Evolutionary conservation across 2,797 vertebrate species (phyloP), one percentile per base, ranked within the genome.

Genomic region (Poecilia velifera): DNA sequence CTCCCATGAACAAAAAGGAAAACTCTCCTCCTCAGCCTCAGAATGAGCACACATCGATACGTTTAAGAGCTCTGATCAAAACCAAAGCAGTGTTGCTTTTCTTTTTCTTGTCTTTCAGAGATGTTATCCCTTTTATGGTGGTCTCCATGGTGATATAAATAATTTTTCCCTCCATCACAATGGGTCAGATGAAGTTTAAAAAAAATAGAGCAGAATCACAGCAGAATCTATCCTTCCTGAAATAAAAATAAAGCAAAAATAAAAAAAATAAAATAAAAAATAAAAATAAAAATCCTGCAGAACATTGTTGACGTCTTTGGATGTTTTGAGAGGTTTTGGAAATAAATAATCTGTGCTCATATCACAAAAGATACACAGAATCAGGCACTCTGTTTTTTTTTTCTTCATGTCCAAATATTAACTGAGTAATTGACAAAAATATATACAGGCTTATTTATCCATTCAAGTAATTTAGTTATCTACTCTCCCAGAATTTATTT

Each of bases 111-210:
- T 84, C 62, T 87, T 88, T 87, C 43, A 74, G 71, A 74, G 53
- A 78, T 51, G 83, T 86, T 88, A 49, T 80, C 59, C 28, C 73
- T 9, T 6, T 45, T 46, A 57, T 84, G 88, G 85, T 76, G 91
- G 91, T 94, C 94, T 89, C 88, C 89, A 92, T 91, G 90, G 90
- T 78, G 89, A 93, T 90, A 89, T 82, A 90, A 91, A 90, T 91
- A 51, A 89, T 82, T 88, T 64, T 80, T 80, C 88, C 72, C 73
- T 36, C 74, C 79, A 86, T 81, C 83, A 89, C 88, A 89, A 88
- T 88, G 73, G 82, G 85, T 92, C 84, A 88, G 80, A 89, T 87
- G 71, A 66, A 90, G 82, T 84, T 25, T 86, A 79, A 89, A 89
- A 87, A 74, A 49, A 86, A 74, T 12, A 46, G 10, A 66, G 72